Evolutionary conservation across 2,797 vertebrate species (phyloP), one percentile per base, ranked within the genome.

Genomic region (Macropus fuliginosus): DNA sequence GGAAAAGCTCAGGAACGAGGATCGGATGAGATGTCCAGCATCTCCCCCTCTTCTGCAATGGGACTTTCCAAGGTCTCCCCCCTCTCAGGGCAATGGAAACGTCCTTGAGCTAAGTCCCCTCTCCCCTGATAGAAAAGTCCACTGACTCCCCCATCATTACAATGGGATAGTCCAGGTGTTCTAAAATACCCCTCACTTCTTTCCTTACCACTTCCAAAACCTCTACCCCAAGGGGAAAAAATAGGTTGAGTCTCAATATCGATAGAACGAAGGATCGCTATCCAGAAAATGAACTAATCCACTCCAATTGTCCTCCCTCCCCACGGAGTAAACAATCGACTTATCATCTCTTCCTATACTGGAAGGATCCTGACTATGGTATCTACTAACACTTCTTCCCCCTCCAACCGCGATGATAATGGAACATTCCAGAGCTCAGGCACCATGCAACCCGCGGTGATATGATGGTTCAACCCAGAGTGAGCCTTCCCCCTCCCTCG

Each of bases 1-100:
- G 57, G 46, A 97, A 96, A 98, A 97, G 55, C 92, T 87, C 74
- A 87, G 74, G 40, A 87, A 87, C 1, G 27, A 50, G 74, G 24
- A 27, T 50, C 3, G 24, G 40, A 87, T 87, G 74, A 50, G 74
- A 12, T 24, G 40, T 21, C 74, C 21, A 87, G 9, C 74, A 50
- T 50, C 40, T 87, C 74, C 29, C 40, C 74, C 74, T 74, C 40
- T 87, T 46, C 74, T n/a, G 3, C 54, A 34, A 10, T 55, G 52
- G 24, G 54, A 24, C 59, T 12, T 29, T 10, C 40, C 55, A 91
- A 59, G 54, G 34, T 55, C 14, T 50, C 46, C 31, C 55, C 91
- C 57, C 50, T 27, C 92, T 90, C 52, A 18, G n/a, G 55, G 54
- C 46, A 81, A 16, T 3, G 18, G 29, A 27, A 54, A 55, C 14